Base-by-base conservation (phyloP, 2,888 invertebrate species). In the Conomelus anceps region DNA sequence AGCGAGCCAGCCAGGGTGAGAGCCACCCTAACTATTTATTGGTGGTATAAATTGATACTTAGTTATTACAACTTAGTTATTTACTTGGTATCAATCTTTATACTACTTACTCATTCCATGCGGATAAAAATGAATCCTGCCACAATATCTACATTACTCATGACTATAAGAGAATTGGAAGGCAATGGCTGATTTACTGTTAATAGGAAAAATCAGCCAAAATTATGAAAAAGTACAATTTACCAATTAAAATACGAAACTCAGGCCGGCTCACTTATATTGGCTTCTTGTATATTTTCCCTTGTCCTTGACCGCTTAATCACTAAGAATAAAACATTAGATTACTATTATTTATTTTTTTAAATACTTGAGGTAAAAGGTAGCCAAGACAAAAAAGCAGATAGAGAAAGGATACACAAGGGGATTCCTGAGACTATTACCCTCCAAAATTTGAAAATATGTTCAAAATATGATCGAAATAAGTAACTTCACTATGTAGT, bases 291-390 rank as follows among this genome's bases (percentile, higher is more conserved):
- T 84, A 95, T 95, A 94, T 95, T 96, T 94, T 96, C 96, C 93
- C 96, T 95, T 92, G 96, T 96, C 93, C 96, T 95, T 93, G 96
- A 96, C 93, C 96, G 95, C 94, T 96, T 96, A 94, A 96, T 96
- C 96, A 92, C 92, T 92, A 63, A 34, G 63, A n/a, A 63, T 63
- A 63, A n/a, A 63, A 63, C 1, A 1, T 63, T 63, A n/a, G n/a
- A 63, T 63, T 63, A 6, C 4, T n/a, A 63, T 63, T n/a, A 63
- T 0, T 3, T 1, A 63, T 7, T 63, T n/a, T 63, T 13, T 63
- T n/a, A 63, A n/a, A n/a, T n/a, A 63, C n/a, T n/a, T 63, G 6
- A 63, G 7, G 17, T 41, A 26, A 41, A 41, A 3, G 7, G 7
- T 3, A 63, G 63, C n/a, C n/a, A 63, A 63, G 63, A 63, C n/a